Base-by-base conservation (phyloP, 1,140 invertebrate species). In the Metopolophium dirhodum region DNA sequence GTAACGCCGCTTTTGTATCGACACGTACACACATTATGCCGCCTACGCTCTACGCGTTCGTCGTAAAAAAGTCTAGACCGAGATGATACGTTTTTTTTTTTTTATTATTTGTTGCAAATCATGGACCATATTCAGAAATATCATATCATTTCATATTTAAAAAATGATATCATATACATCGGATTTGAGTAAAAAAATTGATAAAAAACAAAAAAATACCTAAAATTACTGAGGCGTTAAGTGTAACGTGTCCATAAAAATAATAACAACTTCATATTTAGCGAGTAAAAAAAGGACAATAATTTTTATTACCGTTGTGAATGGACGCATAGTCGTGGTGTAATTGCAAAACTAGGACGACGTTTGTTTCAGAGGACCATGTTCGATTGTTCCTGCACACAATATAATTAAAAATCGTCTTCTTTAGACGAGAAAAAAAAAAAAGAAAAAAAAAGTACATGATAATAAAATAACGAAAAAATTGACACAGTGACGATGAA, bases 231-330 rank as follows among this genome's bases (percentile, higher is more conserved):
- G 35, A 82, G 45, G 68, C 90, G 90, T 77, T 61, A 90, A 91
- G 90, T 91, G 41, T 91, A 91, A 91, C 90, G 90, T 91, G 90
- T 77, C 61, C 90, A 91, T 91, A 91, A 91, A 91, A 91, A 91
- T 91, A 91, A 77, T 91, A 91, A 91, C 26, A 45, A 91, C 61
- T 91, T 91, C 51, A 68, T 90, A 90, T 90, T 90, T 61, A 41
- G 54, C n/a, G n/a, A 61, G 88, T 57, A 91, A 91, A 91, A 91
- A 91, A 91, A 68, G 41, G 41, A 91, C 90, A 77, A 82, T 91
- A 91, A 91, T 91, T 91, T 91, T 82, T 91, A 91, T 47, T 82
- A 91, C 90, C 68, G 90, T 77, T 91, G 90, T 77, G 57, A 91
- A 82, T 82, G 90, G 45, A 45, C n/a, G n/a, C 89, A 82, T 77